Evolutionary conservation across 2,888 invertebrate genomes (phyloP).

Genomic region (Schrankia costaestrigalis): DNA sequence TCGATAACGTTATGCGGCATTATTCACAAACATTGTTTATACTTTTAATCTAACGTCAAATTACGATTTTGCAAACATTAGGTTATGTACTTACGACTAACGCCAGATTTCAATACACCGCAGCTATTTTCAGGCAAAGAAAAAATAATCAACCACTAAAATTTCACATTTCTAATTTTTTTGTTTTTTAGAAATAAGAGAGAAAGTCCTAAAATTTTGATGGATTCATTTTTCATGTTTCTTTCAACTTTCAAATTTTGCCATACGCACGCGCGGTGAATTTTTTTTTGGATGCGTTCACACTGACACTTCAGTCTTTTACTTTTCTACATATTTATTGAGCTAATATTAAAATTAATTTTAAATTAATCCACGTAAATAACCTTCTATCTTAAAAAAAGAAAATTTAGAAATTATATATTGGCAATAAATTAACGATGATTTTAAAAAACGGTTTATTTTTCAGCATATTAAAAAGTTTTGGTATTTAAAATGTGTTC

Average conservation of each 20-base stretch:
- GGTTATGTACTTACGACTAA: constrained; percentile 63
- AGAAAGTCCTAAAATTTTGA: constrained; percentile 60
- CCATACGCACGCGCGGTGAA: constrained; percentile 54
- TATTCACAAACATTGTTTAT: constrained; percentile 32
- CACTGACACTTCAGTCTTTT: no score
- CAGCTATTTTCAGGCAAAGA: constrained; percentile 43
- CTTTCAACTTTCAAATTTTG: no score
- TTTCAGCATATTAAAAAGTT: no score
- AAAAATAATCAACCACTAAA: constrained; percentile 38
- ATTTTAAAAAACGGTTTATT: no score
- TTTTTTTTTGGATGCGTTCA: constrained; percentile 36
- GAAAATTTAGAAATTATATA: no score
- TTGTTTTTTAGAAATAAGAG: constrained; percentile 32
- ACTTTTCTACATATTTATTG: no score
- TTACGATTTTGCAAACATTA: constrained; percentile 28
- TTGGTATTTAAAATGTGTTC: no score
- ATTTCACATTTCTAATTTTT: constrained; percentile 68
- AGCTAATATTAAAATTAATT: no score
- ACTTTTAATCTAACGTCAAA: constrained; percentile 24
- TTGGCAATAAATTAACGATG: no score
- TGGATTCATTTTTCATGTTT: constrained; percentile 58
- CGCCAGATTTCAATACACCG: constrained; percentile 45
- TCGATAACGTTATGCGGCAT: constrained; percentile 66
- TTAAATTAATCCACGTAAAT: no score
- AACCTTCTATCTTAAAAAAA: no score